phyloP scores from a whole-genome alignment of 2,888 invertebrate genomes.

The Netelia virgata region DNA sequence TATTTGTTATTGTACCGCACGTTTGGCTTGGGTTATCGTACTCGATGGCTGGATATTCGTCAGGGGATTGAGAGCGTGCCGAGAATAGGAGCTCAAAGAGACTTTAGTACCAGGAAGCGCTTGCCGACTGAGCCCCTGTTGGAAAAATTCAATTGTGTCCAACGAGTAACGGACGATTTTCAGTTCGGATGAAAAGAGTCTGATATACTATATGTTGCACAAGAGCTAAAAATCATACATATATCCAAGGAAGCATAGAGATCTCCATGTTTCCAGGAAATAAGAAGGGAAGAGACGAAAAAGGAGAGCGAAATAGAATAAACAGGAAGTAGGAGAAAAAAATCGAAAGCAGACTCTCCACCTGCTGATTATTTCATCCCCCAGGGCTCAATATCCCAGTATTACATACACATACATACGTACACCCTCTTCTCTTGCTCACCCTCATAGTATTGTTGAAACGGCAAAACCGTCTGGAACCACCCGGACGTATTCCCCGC shows the following conservation, averaged over 20 bases:
- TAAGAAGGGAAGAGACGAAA: slow-evolving; percentile 16
- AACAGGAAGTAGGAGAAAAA: slow-evolving; percentile 34
- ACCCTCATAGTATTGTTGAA: slow-evolving; percentile 53
- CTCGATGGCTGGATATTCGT: slow-evolving; percentile 49
- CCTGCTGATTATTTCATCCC: slow-evolving; percentile 76
- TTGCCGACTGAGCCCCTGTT: slow-evolving; percentile 10
- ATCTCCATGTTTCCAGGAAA: slow-evolving; percentile 43
- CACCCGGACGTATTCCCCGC: slow-evolving; percentile 30
- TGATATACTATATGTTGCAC: slow-evolving; percentile 1
- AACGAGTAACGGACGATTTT: slow-evolving; percentile 60
- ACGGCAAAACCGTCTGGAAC: slow-evolving; percentile 66
- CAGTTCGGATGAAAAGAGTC: slow-evolving; percentile 37
- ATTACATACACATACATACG: slow-evolving; percentile 50
- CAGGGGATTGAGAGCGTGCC: slow-evolving; percentile 21
- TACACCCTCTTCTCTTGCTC: slow-evolving; percentile 60
- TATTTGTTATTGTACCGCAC: neutral
- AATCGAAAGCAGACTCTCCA: slow-evolving; percentile 44
- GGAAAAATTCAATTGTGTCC: slow-evolving; percentile 53
- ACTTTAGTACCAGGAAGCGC: slow-evolving; percentile 15
- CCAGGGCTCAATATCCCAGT: slow-evolving; percentile 72
- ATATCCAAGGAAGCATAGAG: neutral
- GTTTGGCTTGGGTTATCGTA: slow-evolving; percentile 30
- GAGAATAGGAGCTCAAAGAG: slow-evolving; percentile 17
- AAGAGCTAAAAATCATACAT: slow-evolving; percentile 1
- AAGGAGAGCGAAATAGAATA: slow-evolving; percentile 10